Base-by-base conservation (phyloP, 2,888 invertebrate genomes). In the Plebejus melissa region DNA sequence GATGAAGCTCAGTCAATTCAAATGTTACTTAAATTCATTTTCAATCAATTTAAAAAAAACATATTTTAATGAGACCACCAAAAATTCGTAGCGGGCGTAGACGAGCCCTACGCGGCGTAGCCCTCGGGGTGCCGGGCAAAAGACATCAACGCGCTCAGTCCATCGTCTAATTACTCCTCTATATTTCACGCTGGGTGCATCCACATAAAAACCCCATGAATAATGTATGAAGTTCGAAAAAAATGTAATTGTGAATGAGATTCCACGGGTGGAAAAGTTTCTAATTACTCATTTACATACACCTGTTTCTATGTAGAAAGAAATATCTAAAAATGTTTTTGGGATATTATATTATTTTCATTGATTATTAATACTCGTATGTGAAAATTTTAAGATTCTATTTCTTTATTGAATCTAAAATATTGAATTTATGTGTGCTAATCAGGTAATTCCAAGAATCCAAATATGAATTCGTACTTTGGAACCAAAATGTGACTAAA, bases 61-160 rank as follows among this genome's bases (percentile, higher is more conserved):
- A 32, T 32, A 32, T 32, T 32, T 32, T 41, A 9, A 41, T 41
- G 41, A 2, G 46, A 16, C 54, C 16, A 13, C 4, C 16, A 54
- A 16, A 71, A 16, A 50, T 50, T 32, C 28, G 28, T 72, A 71
- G 22, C 50, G 71, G 46, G 28, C 50, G 72, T 50, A 72, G 32
- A 11, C 4, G 32, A 32, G 65, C 65, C 65, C 65, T 65, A 65
- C 65, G 11, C 28, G 50, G 32, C 54, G n/a, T 74, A 78, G 69
- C 77, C 79, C 78, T 77, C 80, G 79, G 76, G 77, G 79, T 76
- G 79, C 79, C 82, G 78, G 87, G 85, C 81, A 83, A 82, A 84
- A 91, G 91, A 91, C 90, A 87, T 91, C 89, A 90, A 91, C 91
- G 91, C 87, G 90, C 83, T 77, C 74, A 65, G 46, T 57, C 46